Conservation (phyloP, 1,140 invertebrate genomes). For the Nasonia giraulti region DNA sequence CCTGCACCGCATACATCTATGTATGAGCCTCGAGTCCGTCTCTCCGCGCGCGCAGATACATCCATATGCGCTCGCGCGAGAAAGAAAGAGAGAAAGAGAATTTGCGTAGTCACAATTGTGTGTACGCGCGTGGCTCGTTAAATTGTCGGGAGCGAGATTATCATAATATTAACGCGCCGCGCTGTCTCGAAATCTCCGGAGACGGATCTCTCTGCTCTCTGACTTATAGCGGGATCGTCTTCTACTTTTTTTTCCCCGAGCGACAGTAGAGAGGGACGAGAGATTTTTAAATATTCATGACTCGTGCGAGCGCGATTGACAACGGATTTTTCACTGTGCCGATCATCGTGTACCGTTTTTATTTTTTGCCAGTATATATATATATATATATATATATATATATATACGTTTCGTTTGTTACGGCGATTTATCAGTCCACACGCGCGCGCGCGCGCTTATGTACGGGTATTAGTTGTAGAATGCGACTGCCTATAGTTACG, state of each 20-base stretch:
- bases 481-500: too few relatives aligned
- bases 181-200: slow-evolving; percentile 26
- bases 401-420: too few relatives aligned
- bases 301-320: neutral
- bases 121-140: slow-evolving; percentile 24
- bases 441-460: too few relatives aligned
- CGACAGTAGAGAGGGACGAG: slow-evolving; percentile 9
- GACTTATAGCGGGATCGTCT: slow-evolving; percentile 14
- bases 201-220: neutral
- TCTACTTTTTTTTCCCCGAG: slow-evolving; percentile 11
- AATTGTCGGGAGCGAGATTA: slow-evolving; percentile 42
- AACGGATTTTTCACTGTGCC: slow-evolving; percentile 12
- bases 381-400: too few relatives aligned
- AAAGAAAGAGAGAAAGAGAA: slow-evolving; percentile 33
- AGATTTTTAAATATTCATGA: slow-evolving; percentile 17
- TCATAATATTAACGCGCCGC: slow-evolving; percentile 46
- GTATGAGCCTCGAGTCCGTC: slow-evolving; percentile 1
- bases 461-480: too few relatives aligned
- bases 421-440: too few relatives aligned
- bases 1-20: slow-evolving; percentile 30
- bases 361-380: too few relatives aligned
- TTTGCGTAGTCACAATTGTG: slow-evolving; percentile 51
- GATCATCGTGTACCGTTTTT: neutral
- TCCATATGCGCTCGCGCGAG: slow-evolving; percentile 16
- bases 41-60: neutral